Evolutionary conservation across 1,140 invertebrate genomes (phyloP).

Genomic region (Lasaia peninsularis): DNA sequence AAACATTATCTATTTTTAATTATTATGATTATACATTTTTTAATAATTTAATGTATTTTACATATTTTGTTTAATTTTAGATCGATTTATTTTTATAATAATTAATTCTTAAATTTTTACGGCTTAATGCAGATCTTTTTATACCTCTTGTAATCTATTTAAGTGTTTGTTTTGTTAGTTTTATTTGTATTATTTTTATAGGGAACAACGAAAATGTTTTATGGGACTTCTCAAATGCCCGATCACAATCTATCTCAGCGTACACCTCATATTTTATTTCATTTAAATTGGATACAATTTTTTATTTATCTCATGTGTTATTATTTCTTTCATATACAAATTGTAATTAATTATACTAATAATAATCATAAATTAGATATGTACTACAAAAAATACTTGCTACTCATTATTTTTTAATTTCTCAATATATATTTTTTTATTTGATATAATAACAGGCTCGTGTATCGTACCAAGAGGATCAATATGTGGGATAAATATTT

Average conservation of each 20-base stretch:
- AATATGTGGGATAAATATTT: not conserved
- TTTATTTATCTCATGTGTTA: no score
- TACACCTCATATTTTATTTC: no score
- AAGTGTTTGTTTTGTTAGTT: not conserved
- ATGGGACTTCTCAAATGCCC: not conserved
- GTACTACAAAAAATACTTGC: no score
- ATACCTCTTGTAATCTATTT: not conserved
- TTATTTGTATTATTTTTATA: not conserved
- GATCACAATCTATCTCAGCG: not conserved
- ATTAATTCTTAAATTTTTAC: not conserved
- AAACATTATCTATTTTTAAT: not conserved
- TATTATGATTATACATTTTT: not conserved
- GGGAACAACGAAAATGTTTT: not conserved
- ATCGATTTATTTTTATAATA: conserved; percentile 3
- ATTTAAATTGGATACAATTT: no score
- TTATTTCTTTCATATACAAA: no score
- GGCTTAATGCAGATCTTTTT: not conserved
- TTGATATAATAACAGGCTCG: not conserved
- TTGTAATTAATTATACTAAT: no score
- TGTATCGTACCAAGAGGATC: not conserved
- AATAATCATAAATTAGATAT: no score
- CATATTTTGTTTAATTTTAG: not conserved
- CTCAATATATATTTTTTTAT: no score
- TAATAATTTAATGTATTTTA: not conserved
- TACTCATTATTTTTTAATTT: no score